Conservation (phyloP, 2,888 invertebrate species). For the Alviniconcha strummeri region DNA sequence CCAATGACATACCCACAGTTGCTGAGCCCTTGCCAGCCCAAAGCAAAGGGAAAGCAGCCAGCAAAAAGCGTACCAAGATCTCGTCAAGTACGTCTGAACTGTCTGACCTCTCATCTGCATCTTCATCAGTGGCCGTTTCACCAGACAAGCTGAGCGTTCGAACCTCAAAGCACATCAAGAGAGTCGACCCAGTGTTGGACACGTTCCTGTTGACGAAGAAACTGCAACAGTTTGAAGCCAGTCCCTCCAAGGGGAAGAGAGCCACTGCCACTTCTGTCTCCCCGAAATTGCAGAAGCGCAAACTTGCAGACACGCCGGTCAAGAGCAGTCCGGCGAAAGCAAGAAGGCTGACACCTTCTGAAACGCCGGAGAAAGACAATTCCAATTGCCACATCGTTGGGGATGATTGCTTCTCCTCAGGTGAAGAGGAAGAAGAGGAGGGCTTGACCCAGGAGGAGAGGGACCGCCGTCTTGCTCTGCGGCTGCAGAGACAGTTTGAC, state of each 20-base stretch:
- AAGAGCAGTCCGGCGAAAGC: not conserved
- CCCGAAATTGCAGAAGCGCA: not conserved
- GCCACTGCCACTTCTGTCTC: not conserved
- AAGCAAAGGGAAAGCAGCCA: not conserved
- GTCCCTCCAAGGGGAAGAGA: not conserved
- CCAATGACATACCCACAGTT: too few relatives aligned
- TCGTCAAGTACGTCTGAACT: not conserved
- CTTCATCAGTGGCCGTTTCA: not conserved
- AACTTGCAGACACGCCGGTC: not conserved
- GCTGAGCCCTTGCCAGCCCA: not conserved
- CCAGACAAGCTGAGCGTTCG: not conserved
- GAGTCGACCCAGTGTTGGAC: not conserved
- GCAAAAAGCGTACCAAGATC: not conserved
- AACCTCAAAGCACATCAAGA: not conserved
- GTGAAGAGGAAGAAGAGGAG: conserved; percentile 5
- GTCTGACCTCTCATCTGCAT: not conserved
- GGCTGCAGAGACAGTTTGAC: conserved; percentile 49
- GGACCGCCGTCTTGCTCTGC: conserved; percentile 46
- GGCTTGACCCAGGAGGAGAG: conserved; percentile 43
- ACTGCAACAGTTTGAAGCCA: not conserved
- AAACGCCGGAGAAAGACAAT: not conserved
- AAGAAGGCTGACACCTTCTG: not conserved
- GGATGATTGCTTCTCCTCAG: not conserved
- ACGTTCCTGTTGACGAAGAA: conserved; percentile 2
- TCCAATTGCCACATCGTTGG: not conserved